Evolutionary conservation across 2,888 invertebrate genomes (phyloP).

Genomic region (Antitype chi): DNA sequence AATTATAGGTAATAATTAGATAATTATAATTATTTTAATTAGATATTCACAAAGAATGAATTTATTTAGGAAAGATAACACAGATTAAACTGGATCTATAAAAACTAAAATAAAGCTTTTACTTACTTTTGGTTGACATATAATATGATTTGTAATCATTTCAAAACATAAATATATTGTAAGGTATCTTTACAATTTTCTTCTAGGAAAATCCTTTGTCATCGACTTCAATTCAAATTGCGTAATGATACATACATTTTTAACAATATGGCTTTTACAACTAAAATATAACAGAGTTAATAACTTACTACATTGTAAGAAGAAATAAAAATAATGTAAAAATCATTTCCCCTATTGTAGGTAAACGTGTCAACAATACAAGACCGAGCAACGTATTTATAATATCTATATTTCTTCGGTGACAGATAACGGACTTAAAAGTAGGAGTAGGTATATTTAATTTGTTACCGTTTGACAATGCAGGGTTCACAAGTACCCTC

Average conservation of each 20-base stretch:
- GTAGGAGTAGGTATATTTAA: conserved; percentile 25
- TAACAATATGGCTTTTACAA: conserved; percentile 58
- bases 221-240: not conserved
- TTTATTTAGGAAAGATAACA: conserved; percentile 10
- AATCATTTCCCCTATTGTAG: conserved; percentile 29
- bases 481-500: conserved; percentile 93
- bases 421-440: conserved; percentile 54
- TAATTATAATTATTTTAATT: too few relatives aligned
- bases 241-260: conserved; percentile 13
- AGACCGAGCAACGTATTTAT: conserved; percentile 44
- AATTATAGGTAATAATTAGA: too few relatives aligned
- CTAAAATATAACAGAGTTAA: conserved; percentile 55
- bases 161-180: not conserved
- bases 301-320: conserved; percentile 52
- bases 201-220: not conserved
- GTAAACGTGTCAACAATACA: conserved; percentile 53
- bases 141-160: not conserved
- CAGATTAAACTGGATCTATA: not conserved
- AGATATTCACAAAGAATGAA: not conserved
- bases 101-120: conserved; percentile 1
- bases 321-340: conserved; percentile 25
- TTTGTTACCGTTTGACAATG: conserved; percentile 88
- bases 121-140: conserved; percentile 10
- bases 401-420: conserved; percentile 56
- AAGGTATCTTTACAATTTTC: not conserved